Evolutionary conservation across 1,140 invertebrate genomes (phyloP).

Genomic region (Hydropsyche tenuis): DNA sequence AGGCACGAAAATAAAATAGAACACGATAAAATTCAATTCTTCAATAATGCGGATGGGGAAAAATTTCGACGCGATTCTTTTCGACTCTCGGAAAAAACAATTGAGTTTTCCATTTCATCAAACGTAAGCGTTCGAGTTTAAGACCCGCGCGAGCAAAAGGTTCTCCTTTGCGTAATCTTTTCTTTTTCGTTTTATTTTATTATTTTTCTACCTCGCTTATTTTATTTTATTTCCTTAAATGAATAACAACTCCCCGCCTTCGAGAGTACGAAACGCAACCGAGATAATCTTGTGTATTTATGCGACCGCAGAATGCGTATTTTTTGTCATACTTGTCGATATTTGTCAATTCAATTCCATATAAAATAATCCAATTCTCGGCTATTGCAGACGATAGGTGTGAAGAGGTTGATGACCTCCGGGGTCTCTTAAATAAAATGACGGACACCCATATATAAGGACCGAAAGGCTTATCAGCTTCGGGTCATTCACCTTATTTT

Average conservation of each 20-base stretch:
- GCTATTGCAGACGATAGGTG: too few species aligned
- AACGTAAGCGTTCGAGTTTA: slow-evolving; percentile 18
- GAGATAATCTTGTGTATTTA: background rate
- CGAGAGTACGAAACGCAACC: background rate
- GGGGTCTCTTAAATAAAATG: too few species aligned
- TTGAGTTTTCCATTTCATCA: slow-evolving; percentile 20
- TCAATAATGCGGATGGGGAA: background rate
- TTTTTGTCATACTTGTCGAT: too few species aligned
- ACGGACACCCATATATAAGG: too few species aligned
- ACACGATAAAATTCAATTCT: slow-evolving; percentile 11
- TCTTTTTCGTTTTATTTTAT: too few species aligned
- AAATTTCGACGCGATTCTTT: background rate
- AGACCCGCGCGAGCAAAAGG: background rate
- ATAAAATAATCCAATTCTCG: too few species aligned
- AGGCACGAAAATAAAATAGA: background rate
- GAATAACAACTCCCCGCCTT: background rate
- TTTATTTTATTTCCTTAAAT: background rate
- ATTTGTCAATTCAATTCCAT: too few species aligned
- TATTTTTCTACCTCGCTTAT: too few species aligned
- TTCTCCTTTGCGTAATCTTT: slow-evolving; percentile 10
- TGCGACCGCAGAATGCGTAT: too few species aligned
- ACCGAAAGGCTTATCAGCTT: too few species aligned
- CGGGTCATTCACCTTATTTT: too few species aligned
- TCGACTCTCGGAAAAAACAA: slow-evolving; percentile 12
- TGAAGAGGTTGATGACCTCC: too few species aligned